Evolutionary conservation across 2,113 vertebrate species (phyloP), one percentile per base, ranked within the genome.

Genomic region (Porphyrio hochstetteri): DNA sequence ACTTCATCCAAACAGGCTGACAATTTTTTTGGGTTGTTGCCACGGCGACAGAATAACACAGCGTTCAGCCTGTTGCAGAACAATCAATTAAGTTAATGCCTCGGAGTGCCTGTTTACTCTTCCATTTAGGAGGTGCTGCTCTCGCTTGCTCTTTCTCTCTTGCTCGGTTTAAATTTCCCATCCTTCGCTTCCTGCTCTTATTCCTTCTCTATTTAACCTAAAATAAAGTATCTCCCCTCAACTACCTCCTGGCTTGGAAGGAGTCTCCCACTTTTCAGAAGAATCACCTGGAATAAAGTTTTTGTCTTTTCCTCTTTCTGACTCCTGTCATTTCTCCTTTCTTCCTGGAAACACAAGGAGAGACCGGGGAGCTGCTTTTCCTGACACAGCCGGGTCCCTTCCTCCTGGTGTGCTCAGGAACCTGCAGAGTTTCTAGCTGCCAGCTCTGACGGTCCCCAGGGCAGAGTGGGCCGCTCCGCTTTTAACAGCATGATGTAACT

Each of bases 61-160:
- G 97, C 97, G 98, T 96, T 98, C 98, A 98, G 98, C 97, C 98
- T 98, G 98, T 98, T 99, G 98, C 98, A 98, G 96, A 98, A 98
- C 98, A 98, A 99, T 99, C 98, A 98, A 98, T 99, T 98, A 98
- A 98, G 98, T 98, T 98, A 98, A 98, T 96, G 97, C 95, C 88
- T 97, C 98, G 64, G 93, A 94, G 96, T 88, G 93, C 96, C 97
- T 97, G 97, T 98, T 98, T 98, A 98, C 97, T 98, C 89, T 95
- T 94, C 96, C 94, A 85, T 96, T 96, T 97, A 96, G 95, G 96
- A 97, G 85, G 86, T 92, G 89, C 90, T 77, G 82, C 94, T 79
- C 71, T 94, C 17, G 40, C 92, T 94, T 76, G 7, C 16, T 82
- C n/a, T 80, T 94, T 96, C 85, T 86, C 69, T 84, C 61, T 42